phyloP scores from a whole-genome alignment of 1,140 invertebrate species.

The Varroa destructor region DNA sequence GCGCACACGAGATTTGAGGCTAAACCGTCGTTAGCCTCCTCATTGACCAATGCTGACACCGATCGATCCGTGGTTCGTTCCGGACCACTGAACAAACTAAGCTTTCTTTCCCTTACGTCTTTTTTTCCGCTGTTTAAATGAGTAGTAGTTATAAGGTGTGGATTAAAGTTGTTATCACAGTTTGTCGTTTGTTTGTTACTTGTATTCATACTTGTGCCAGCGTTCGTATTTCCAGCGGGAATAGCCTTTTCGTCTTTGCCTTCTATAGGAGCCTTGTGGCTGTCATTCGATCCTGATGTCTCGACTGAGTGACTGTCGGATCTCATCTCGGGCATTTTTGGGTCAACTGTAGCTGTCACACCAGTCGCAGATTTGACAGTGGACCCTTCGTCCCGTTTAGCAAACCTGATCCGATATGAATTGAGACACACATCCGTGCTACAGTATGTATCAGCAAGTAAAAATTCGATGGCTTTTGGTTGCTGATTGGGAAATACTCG shows the following conservation, averaged over 20 bases:
- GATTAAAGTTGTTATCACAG: not conserved
- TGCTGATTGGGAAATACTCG: conserved; percentile 12
- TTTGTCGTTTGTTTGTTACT: not conserved
- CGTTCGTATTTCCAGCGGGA: not conserved
- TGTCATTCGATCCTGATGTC: conserved; percentile 6
- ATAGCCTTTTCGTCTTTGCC: not conserved
- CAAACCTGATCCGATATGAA: conserved; percentile 19
- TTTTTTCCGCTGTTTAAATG: not conserved
- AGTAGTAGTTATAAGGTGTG: not conserved
- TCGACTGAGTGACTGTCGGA: conserved; percentile 18
- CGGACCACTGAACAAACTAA: not conserved
- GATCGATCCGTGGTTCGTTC: not conserved
- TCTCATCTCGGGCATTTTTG: conserved; percentile 28
- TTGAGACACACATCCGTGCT: conserved; percentile 15
- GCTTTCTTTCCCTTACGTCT: not conserved
- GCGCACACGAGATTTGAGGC: too few relatives aligned
- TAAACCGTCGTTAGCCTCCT: conserved; percentile 15
- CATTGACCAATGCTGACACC: conserved; percentile 2
- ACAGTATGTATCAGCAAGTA: conserved; percentile 15
- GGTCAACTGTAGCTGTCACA: not conserved
- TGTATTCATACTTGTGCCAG: not conserved
- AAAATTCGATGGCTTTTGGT: conserved; percentile 5
- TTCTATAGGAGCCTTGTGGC: not conserved
- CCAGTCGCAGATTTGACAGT: conserved; percentile 1
- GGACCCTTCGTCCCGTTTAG: conserved; percentile 30